Percentiles rank a stretch among this genome's conserved stretches.
Conservation (phyloP, 2,797 vertebrate genomes). For the Dipus sagitta region DNA sequence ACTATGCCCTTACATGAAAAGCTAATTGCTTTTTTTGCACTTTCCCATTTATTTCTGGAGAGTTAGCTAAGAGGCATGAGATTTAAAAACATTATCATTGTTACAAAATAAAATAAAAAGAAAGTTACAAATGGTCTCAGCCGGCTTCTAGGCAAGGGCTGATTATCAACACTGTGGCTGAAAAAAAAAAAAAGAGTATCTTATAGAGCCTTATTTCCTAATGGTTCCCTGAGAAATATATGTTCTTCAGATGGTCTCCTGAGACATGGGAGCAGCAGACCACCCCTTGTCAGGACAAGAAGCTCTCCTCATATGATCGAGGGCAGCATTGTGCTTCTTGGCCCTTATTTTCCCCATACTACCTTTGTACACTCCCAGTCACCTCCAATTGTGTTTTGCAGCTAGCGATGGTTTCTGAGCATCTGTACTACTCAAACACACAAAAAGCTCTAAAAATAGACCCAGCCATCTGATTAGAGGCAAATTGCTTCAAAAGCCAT, state of each 20-base stretch:
- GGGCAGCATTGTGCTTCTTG: not conserved
- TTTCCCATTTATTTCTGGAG: not conserved
- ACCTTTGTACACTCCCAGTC: not conserved
- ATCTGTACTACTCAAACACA: not conserved
- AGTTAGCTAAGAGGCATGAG: not conserved
- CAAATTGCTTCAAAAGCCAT: not conserved
- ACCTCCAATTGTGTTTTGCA: not conserved
- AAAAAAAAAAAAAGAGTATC: not conserved
- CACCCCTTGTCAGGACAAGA: rapidly evolving
- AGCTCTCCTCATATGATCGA: not conserved
- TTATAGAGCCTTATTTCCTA: not conserved
- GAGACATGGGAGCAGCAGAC: not conserved
- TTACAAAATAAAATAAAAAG: not conserved
- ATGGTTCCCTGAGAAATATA: not conserved
- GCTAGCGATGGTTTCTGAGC: not conserved
- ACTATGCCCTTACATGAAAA: not conserved
- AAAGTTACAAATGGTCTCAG: not conserved
- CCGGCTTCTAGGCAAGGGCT: not conserved
- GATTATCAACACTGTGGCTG: not conserved
- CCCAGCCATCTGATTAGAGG: not conserved
- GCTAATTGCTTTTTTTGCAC: constrained; percentile 16
- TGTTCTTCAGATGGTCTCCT: not conserved
- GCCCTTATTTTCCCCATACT: not conserved
- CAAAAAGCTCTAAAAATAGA: not conserved
- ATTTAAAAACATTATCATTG: not conserved